Base-by-base conservation (phyloP, 37 sponge, comb jelly and placozoan genomes). In the Halichondria panicea region DNA sequence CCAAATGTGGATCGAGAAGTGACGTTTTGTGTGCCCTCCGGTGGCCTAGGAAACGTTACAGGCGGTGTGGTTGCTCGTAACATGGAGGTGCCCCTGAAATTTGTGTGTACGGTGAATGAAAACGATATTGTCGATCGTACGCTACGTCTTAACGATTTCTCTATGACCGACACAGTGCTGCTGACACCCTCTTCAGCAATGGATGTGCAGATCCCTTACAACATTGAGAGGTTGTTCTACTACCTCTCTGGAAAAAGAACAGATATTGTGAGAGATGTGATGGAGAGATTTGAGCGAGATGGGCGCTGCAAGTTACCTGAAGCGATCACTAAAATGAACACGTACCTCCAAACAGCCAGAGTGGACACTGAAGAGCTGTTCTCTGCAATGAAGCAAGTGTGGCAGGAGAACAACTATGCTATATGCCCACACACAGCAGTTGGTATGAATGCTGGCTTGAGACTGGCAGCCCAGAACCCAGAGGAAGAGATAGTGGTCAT, bases 401-500 rank as follows among this genome's bases (percentile, higher is more conserved):
- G 60, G 64, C 44, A 78, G n/a, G 55, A 75, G 46, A 34, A 81
- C 21, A 18, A 35, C 0, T 90, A 90, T 57, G 5, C 58, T 15
- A 27, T 85, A 43, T 90, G 91, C 37, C 91, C 91, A 42, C 91
- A 90, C 73, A 70, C 91, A 1, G 91, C 91, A 34, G 68, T 81
- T 1, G 91, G 56, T 13, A 45, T 80, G 59, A 1, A 40, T 12
- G 71, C 76, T 13, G 63, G 41, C 55, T 15, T 45, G 30, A 25
- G 55, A 25, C n/a, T 43, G 7, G 38, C 40, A 5, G 27, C 50
- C 1, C 35, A 36, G 55, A 4, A 19, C 3, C 4, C 27, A 4
- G 43, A 0, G 7, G 18, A 55, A 37, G 43, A 53, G 0, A 12
- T 68, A 38, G 86, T 85, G 7, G 65, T 79, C 53, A 54, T 80